Conservation (phyloP, 1,140 invertebrate species). For the Drosophila funebris region DNA sequence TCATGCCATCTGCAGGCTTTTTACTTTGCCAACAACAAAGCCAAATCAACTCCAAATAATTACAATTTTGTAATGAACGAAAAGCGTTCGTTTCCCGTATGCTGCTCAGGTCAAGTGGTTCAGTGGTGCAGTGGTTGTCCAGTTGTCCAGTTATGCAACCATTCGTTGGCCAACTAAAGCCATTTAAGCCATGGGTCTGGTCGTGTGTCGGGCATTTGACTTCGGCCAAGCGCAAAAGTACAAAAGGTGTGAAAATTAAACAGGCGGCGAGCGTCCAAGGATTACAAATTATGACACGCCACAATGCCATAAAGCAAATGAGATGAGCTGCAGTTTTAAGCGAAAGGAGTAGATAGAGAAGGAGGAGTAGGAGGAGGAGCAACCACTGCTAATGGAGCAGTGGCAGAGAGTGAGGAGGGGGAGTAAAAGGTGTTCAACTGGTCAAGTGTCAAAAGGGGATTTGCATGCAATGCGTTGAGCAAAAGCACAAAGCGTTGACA, state of each 20-base stretch:
- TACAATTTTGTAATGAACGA: slow-evolving; percentile 44
- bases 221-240: slow-evolving; percentile 33
- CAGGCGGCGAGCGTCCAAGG: slow-evolving; percentile 69
- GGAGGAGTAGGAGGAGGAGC: too few relatives aligned
- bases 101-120: slow-evolving; percentile 4
- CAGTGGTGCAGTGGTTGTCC: slow-evolving; percentile 10
- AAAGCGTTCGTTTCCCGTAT: background rate
- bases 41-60: slow-evolving; percentile 14
- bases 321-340: slow-evolving; percentile 11
- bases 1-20: background rate
- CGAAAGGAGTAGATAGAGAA: background rate
- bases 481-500: slow-evolving; percentile 42
- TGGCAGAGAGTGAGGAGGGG: background rate
- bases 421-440: slow-evolving; percentile 56
- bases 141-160: slow-evolving; percentile 8
- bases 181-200: slow-evolving; percentile 51
- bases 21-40: background rate
- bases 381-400: too few relatives aligned
- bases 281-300: slow-evolving; percentile 81
- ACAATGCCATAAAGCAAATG: slow-evolving; percentile 65
- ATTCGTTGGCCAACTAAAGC: slow-evolving; percentile 16
- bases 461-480: slow-evolving; percentile 54
- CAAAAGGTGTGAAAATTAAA: slow-evolving; percentile 82
- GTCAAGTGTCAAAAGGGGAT: slow-evolving; percentile 81
- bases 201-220: slow-evolving; percentile 60